Conservation (phyloP, 2,888 invertebrate genomes). For the Sminthurides aquaticus region DNA sequence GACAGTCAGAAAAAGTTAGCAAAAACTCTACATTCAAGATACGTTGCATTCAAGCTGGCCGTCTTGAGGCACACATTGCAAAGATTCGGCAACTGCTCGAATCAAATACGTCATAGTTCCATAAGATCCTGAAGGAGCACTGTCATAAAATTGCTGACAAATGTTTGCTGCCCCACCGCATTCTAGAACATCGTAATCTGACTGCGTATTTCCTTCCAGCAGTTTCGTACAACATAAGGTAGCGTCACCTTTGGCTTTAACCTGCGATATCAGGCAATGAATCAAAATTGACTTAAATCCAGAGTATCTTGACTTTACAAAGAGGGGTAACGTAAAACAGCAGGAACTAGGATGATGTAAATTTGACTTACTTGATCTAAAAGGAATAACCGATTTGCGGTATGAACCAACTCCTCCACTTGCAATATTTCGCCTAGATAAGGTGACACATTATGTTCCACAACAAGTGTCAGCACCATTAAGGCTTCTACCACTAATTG, state of each 20-base stretch:
- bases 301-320: neutral
- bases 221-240: constrained; percentile 85
- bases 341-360: neutral
- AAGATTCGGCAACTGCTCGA: constrained; percentile 63
- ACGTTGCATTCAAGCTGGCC: constrained; percentile 76
- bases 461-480: constrained; percentile 73
- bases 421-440: constrained; percentile 71
- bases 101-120: constrained; percentile 97
- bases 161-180: constrained; percentile 92
- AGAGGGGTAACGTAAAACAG: neutral
- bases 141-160: constrained; percentile 95
- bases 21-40: too few relatives aligned
- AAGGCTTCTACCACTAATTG: constrained; percentile 94
- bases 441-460: constrained; percentile 73
- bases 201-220: constrained; percentile 55
- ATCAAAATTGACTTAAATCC: neutral
- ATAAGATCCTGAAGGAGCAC: constrained; percentile 92
- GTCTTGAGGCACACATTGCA: constrained; percentile 64
- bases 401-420: constrained; percentile 86
- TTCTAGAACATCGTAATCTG: constrained; percentile 45
- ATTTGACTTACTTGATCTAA: constrained; percentile 78
- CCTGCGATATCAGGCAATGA: constrained; percentile 53
- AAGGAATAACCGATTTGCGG: constrained; percentile 88
- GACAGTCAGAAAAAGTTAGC: too few relatives aligned
- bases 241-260: constrained; percentile 80